phyloP scores from a whole-genome alignment of 2,113 vertebrate species.

The Speoplatyrhinus poulsoni region DNA sequence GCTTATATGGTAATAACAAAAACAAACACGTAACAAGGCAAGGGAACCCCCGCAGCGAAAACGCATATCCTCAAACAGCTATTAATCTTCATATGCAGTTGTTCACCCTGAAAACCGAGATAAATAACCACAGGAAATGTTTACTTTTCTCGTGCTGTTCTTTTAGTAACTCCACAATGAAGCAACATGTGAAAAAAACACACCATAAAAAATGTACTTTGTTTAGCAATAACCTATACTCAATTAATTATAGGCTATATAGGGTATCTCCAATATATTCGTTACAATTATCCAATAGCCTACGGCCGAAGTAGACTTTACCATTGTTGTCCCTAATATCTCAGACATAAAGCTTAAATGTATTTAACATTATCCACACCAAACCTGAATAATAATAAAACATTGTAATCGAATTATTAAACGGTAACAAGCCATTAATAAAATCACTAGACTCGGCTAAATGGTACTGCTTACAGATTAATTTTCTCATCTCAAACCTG shows the following conservation, averaged over 20 bases:
- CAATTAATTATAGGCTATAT: too few species aligned
- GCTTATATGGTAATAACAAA: slow-evolving; percentile 74
- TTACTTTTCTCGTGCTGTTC: slow-evolving; percentile 69
- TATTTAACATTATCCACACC: not conserved
- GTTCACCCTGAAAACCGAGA: slow-evolving; percentile 77
- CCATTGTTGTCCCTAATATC: too few species aligned
- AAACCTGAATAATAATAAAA: not conserved
- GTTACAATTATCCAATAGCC: slow-evolving; percentile 8
- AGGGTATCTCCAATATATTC: too few species aligned
- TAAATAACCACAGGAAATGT: slow-evolving; percentile 77
- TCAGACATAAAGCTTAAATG: too few species aligned
- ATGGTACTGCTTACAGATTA: not conserved
- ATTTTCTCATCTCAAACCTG: slow-evolving; percentile 19
- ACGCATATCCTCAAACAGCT: slow-evolving; percentile 73
- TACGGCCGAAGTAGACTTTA: too few species aligned
- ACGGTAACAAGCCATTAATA: slow-evolving; percentile 2
- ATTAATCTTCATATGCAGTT: slow-evolving; percentile 75
- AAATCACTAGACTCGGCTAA: slow-evolving; percentile 21
- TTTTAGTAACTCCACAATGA: slow-evolving; percentile 55
- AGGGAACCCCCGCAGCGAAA: slow-evolving; percentile 68
- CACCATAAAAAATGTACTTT: slow-evolving; percentile 9
- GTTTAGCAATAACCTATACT: not conserved
- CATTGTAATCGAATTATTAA: slow-evolving; percentile 3
- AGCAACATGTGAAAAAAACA: slow-evolving; percentile 29
- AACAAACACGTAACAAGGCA: slow-evolving; percentile 72